Evolutionary conservation across 2,888 invertebrate genomes (phyloP).

Genomic region (Diadegma fenestrale): DNA sequence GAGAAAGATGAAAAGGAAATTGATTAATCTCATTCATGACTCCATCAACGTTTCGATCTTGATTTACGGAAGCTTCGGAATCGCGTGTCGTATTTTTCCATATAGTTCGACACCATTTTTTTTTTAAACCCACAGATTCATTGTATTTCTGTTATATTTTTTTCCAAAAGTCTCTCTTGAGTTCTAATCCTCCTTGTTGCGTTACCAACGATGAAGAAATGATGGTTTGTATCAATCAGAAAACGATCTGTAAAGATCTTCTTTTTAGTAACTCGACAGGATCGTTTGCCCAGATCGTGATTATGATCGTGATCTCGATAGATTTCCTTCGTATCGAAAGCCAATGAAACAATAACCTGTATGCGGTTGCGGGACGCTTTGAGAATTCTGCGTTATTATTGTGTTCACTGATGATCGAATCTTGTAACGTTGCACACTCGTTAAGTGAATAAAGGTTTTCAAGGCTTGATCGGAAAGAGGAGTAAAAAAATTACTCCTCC

Average conservation of each 20-base stretch:
- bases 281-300: conserved; percentile 28
- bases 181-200: not conserved
- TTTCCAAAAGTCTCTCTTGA: not conserved
- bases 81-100: not conserved
- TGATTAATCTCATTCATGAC: conserved; percentile 45
- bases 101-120: too few species aligned
- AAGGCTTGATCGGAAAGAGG: not conserved
- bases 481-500: not conserved
- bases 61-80: not conserved
- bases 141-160: not conserved
- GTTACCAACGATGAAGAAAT: not conserved
- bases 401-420: conserved; percentile 58
- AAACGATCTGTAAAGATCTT: conserved; percentile 31
- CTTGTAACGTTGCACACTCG: conserved; percentile 69
- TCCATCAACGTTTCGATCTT: not conserved
- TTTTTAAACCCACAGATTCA: not conserved
- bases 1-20: conserved; percentile 29
- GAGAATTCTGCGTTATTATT: conserved; percentile 67
- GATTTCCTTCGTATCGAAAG: conserved; percentile 16
- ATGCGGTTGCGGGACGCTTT: conserved; percentile 72
- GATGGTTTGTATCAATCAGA: conserved; percentile 61
- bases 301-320: conserved; percentile 26
- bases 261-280: conserved; percentile 37
- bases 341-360: conserved; percentile 55
- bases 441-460: conserved; percentile 8